phyloP scores from a whole-genome alignment of 2,113 vertebrate genomes.

The Pollachius pollachius region DNA sequence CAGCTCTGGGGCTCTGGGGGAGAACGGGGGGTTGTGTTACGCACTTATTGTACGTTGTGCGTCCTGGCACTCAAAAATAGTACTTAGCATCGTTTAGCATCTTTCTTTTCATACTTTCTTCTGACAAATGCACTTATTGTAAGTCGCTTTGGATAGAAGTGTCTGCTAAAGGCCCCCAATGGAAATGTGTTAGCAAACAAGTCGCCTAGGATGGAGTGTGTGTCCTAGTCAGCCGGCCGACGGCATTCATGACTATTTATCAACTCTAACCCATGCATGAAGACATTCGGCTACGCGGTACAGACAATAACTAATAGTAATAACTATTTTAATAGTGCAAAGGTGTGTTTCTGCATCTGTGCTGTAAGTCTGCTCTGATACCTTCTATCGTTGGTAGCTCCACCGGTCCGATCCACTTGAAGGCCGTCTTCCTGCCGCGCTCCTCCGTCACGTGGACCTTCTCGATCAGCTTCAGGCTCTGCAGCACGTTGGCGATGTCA shows the following conservation, averaged over 20 bases:
- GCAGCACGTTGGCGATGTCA: constrained; percentile 95
- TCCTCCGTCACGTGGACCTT: constrained; percentile 92
- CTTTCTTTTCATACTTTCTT: too few relatives aligned
- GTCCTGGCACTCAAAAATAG: too few relatives aligned
- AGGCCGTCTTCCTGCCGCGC: constrained; percentile 92
- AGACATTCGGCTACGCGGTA: too few relatives aligned
- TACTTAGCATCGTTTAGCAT: too few relatives aligned
- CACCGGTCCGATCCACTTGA: constrained; percentile 90
- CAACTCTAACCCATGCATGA: too few relatives aligned
- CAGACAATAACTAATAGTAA: too few relatives aligned
- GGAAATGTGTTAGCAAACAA: neutral
- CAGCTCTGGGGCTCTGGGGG: constrained; percentile 50
- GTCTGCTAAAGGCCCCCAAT: too few relatives aligned
- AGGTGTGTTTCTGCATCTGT: neutral
- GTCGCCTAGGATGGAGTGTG: neutral
- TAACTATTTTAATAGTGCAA: neutral
- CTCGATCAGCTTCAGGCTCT: constrained; percentile 91
- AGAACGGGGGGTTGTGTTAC: neutral
- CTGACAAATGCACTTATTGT: too few relatives aligned
- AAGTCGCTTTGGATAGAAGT: too few relatives aligned
- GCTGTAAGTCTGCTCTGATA: constrained; percentile 28
- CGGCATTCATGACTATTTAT: too few relatives aligned
- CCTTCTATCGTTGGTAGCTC: constrained; percentile 74
- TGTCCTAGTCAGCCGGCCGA: neutral
- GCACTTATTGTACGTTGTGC: too few relatives aligned